A percentile compares a stretch with the other conserved stretches of the same genome.
These are phyloP conservation scores for Drosophila subquinaria DNA, from an alignment of 2,888 invertebrate genomes.

Conservation along the genomic window DNA sequence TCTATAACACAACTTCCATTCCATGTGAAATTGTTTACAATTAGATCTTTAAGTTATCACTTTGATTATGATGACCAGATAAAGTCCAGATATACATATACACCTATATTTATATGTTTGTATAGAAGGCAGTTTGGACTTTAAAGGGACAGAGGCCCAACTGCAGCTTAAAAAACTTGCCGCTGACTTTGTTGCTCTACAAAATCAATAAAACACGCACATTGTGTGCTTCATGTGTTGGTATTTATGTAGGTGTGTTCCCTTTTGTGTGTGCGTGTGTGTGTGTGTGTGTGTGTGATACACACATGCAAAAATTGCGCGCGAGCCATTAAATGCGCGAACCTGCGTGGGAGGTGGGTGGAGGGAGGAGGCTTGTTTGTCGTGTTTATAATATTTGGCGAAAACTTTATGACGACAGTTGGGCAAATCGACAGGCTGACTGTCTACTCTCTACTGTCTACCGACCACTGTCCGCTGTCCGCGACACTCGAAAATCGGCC, in stretches of 20 bases:
- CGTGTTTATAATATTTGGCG: slow-evolving; percentile 46
- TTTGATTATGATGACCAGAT: neutral
- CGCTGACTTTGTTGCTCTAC: slow-evolving; percentile 50
- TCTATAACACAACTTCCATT: too few relatives aligned
- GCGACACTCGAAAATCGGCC: slow-evolving; percentile 41
- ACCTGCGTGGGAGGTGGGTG: slow-evolving; percentile 37
- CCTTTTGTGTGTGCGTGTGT: slow-evolving; percentile 18
- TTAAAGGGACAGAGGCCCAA: neutral
- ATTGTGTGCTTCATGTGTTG: slow-evolving; percentile 20
- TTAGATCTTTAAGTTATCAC: neutral
- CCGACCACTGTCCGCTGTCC: slow-evolving; percentile 1
- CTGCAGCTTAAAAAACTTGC: slow-evolving; percentile 42
- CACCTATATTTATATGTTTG: neutral
- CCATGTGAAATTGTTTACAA: too few relatives aligned
- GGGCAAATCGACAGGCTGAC: slow-evolving; percentile 32
- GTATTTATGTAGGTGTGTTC: neutral
- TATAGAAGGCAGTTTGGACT: neutral
- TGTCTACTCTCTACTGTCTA: neutral
- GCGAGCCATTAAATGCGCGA: slow-evolving; percentile 48
- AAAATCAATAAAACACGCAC: slow-evolving; percentile 74
- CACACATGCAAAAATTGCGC: slow-evolving; percentile 60
- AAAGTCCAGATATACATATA: neutral
- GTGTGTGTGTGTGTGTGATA: slow-evolving; percentile 12
- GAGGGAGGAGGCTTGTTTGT: slow-evolving; percentile 14
- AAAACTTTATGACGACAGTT: slow-evolving; percentile 46